These are phyloP conservation scores for Tipula unca DNA, from an alignment of 2,888 invertebrate genomes.

Conservation along the genomic window DNA sequence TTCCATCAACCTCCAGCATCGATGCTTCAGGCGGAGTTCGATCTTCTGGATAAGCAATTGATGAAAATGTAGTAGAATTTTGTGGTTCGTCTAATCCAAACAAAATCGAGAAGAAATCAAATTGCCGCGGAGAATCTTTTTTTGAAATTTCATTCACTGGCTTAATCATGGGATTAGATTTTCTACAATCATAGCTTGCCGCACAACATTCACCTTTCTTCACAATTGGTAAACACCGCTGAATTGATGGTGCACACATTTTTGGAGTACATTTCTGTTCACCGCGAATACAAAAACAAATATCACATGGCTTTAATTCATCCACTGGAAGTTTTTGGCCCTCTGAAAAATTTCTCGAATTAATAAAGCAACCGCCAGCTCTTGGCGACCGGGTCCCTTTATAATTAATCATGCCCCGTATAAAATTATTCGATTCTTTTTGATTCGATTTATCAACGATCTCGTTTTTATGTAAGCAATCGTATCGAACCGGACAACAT, in stretches of 20 bases:
- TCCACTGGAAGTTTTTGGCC: constrained; percentile 58
- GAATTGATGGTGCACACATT: constrained; percentile 64
- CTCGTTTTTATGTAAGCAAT: constrained; percentile 45
- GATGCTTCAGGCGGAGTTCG: not conserved
- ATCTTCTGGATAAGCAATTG: not conserved
- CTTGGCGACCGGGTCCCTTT: constrained; percentile 31
- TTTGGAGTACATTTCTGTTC: constrained; percentile 64
- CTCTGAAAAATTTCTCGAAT: constrained; percentile 53
- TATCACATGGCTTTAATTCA: constrained; percentile 50
- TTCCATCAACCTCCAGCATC: not conserved
- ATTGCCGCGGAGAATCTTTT: constrained; percentile 29
- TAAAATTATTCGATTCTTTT: not conserved
- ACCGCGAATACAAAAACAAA: constrained; percentile 73
- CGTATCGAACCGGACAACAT: constrained; percentile 77
- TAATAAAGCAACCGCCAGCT: constrained; percentile 52
- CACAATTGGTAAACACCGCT: constrained; percentile 67
- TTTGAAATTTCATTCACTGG: not conserved
- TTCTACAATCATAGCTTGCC: constrained; percentile 71
- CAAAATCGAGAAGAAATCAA: constrained; percentile 37
- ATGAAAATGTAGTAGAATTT: not conserved
- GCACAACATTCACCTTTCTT: constrained; percentile 75
- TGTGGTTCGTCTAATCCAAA: constrained; percentile 34
- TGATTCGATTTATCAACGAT: not conserved
- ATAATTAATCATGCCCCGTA: not conserved
- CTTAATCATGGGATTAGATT: not conserved